phyloP scores from a whole-genome alignment of 2,113 vertebrate species.

The Okapia johnstoni region DNA sequence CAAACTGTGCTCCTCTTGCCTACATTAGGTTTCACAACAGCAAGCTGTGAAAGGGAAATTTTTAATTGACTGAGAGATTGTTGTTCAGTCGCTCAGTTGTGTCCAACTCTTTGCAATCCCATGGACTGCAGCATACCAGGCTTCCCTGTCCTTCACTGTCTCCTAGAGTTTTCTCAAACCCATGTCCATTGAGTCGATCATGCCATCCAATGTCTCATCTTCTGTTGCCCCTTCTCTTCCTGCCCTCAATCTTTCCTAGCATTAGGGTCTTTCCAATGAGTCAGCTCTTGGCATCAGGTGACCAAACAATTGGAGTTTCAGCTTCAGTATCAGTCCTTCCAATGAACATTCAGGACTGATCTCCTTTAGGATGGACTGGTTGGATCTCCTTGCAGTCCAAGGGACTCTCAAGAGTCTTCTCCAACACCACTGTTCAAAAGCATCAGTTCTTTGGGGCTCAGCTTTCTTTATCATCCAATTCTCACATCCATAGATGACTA shows the following conservation, averaged over 20 bases:
- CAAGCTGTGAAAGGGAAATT: background rate
- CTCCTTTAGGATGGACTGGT: background rate
- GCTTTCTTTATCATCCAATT: background rate
- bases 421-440: background rate
- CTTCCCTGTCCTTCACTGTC: background rate
- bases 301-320: background rate
- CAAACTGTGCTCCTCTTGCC: background rate
- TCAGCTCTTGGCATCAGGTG: background rate
- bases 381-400: background rate
- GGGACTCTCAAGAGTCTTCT: background rate
- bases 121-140: background rate
- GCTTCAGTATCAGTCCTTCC: background rate
- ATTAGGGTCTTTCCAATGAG: background rate
- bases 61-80: background rate
- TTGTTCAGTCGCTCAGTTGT: background rate
- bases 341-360: background rate
- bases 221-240: background rate
- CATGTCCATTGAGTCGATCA: background rate
- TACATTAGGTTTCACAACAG: background rate
- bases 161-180: background rate
- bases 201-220: background rate
- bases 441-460: background rate
- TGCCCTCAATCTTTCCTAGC: background rate
- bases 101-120: background rate
- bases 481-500: background rate